Evolutionary conservation across 2,888 invertebrate species (phyloP), one percentile per base, ranked within the genome.

Genomic region (Erpobdella octoculata): DNA sequence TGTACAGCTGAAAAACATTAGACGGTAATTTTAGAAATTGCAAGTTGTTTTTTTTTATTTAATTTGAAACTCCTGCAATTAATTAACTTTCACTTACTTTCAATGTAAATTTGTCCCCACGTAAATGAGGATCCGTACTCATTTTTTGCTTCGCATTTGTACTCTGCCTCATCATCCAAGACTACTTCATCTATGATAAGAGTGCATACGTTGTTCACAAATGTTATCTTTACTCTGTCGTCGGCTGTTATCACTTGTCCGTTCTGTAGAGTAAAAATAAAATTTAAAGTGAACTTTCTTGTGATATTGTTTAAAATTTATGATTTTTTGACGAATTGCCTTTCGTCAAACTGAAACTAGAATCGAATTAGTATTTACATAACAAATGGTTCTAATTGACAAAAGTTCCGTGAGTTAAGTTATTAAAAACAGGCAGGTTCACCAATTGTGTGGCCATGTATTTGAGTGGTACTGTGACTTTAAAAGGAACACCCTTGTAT

Each of bases 121-220:
- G 92, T 92, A 35, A 89, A 88, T 72, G 90, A 89, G 73, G 90
- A 89, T 71, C 93, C 94, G 70, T 91, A 86, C 70, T 89, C 87
- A 85, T 93, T 94, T 80, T 87, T 87, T 31, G 93, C 92, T 84
- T 91, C 91, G 82, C 91, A 92, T 76, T 88, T 88, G 78, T 93
- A 91, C 83, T 91, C 91, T 71, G 92, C 93, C 71, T 89, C 89
- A 82, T 93, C 93, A 81, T 93, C 92, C 78, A 92, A 90, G 83
- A 89, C 91, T 6, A 91, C 89, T 85, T 92, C 90, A 71, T 89
- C 88, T 78, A 93, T 91, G 67, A 90, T 89, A 72, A 94, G 85
- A 75, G 91, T 88, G 15, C 79, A 79, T 8, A 74, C 74, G 31
- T 79, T 78, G 59, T 76, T 74, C 37, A 75, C 71, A 74, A 79